Conservation (phyloP, 2,113 vertebrate species). For the Anarrhichthys ocellatus region DNA sequence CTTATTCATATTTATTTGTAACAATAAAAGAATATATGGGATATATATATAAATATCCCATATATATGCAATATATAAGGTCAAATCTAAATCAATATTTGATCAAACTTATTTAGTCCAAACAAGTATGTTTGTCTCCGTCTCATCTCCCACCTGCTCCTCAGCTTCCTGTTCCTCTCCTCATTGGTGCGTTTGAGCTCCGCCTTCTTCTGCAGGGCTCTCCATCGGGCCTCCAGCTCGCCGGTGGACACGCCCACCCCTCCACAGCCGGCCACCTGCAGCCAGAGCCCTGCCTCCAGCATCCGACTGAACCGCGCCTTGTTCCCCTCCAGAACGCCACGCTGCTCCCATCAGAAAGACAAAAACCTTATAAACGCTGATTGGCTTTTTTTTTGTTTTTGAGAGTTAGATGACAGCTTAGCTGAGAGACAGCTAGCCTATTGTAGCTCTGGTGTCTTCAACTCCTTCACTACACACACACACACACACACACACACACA, state of each 20-base stretch:
- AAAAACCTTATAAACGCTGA: not conserved
- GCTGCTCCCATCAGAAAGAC: slow-evolving; percentile 81
- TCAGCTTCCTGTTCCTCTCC: slow-evolving; percentile 79
- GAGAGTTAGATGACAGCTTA: not conserved
- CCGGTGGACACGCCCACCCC: slow-evolving; percentile 78
- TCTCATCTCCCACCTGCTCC: slow-evolving; percentile 80
- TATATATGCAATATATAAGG: no score
- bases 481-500: not conserved
- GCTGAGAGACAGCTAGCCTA: not conserved
- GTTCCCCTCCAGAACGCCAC: slow-evolving; percentile 78
- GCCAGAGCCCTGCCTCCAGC: slow-evolving; percentile 82
- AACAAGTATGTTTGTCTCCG: no score
- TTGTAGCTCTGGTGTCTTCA: not conserved
- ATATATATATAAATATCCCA: not conserved
- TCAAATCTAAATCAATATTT: no score
- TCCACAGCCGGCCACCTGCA: slow-evolving; percentile 77
- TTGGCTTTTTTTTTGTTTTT: no score
- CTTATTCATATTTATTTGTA: not conserved
- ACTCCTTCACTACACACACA: not conserved
- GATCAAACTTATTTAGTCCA: no score
- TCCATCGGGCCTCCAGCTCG: slow-evolving; percentile 85
- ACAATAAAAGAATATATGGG: no score
- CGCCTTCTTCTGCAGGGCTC: slow-evolving; percentile 79
- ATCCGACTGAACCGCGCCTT: slow-evolving; percentile 79
- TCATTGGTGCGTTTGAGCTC: slow-evolving; percentile 75